Evolutionary conservation across 2,797 vertebrate genomes (phyloP).

Genomic region (Peromyscus attwateri): DNA sequence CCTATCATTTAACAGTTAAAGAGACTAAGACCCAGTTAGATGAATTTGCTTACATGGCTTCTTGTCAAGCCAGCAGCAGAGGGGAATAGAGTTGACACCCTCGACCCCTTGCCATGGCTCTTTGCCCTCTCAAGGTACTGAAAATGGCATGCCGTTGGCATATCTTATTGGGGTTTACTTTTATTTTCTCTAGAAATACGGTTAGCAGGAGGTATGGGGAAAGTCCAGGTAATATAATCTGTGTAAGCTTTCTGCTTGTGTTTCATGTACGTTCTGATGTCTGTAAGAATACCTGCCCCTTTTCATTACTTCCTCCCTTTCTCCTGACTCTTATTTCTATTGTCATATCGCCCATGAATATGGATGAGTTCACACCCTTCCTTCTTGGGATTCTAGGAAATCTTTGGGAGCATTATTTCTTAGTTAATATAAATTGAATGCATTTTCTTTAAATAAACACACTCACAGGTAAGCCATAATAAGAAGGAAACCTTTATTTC

Average conservation of each 20-base stretch:
- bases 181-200: neutral
- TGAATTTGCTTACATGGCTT: neutral
- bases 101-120: fast-evolving
- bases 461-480: neutral
- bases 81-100: fast-evolving
- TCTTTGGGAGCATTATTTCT: neutral
- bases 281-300: neutral
- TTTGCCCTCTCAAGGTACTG: fast-evolving
- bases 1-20: slow-evolving; percentile 74
- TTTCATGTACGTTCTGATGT: neutral
- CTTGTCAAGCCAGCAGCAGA: neutral
- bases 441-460: neutral
- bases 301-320: neutral
- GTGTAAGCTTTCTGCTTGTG: neutral
- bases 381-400: neutral
- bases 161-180: neutral
- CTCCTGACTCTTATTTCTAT: neutral
- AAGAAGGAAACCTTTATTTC: neutral
- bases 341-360: neutral
- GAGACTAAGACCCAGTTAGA: slow-evolving; percentile 40
- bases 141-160: fast-evolving
- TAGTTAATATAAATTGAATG: neutral
- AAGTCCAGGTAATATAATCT: neutral
- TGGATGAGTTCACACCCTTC: neutral
- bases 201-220: neutral